Base-by-base conservation (phyloP, 2,888 invertebrate genomes). In the Tetragonisca angustula region DNA sequence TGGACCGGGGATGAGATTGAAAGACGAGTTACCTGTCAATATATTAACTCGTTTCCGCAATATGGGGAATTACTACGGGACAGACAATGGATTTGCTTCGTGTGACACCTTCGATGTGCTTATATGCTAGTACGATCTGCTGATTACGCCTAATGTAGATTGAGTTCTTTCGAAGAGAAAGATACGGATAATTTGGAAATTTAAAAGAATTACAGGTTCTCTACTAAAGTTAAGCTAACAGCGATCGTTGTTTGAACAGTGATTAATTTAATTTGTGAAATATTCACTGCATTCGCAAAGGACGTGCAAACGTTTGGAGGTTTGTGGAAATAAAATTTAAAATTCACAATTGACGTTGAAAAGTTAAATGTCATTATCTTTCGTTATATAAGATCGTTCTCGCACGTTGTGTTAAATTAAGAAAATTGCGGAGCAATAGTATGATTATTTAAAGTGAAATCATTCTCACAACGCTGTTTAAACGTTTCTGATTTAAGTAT, bases 11-110 rank as follows among this genome's bases (percentile, higher is more conserved):
- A 81, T 81, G 87, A 88, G 89, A 87, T 79, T 73, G 87, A 87
- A 90, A 88, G 84, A 84, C 87, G 88, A 89, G 88, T 86, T 87
- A 86, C 82, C 88, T 89, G 90, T 90, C 90, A 89, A 90, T 90
- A 88, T 85, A 87, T 88, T 89, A 89, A 88, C 89, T 89, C 89
- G 86, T 89, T 89, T 81, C 84, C 83, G 86, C 81, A 79, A 84
- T 86, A 72, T 81, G 76, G 82, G 70, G 78, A 83, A 89, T 89
- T 88, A 89, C 87, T 84, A 78, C 78, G 76, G 36, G 74, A 56
- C 77, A 59, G 79, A 86, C 76, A 89, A 78, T 86, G 85, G 76
- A 81, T 76, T 84, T 86, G 69, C 75, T 77, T 77, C 68, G 68
- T 74, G 65, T 62, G 73, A 71, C 70, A 83, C 68, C 76, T 70